A percentile compares a stretch with the other conserved stretches of the same genome.
These are phyloP conservation scores for Drosophila saltans DNA, from an alignment of 1,140 invertebrate genomes.

Conservation along the genomic window DNA sequence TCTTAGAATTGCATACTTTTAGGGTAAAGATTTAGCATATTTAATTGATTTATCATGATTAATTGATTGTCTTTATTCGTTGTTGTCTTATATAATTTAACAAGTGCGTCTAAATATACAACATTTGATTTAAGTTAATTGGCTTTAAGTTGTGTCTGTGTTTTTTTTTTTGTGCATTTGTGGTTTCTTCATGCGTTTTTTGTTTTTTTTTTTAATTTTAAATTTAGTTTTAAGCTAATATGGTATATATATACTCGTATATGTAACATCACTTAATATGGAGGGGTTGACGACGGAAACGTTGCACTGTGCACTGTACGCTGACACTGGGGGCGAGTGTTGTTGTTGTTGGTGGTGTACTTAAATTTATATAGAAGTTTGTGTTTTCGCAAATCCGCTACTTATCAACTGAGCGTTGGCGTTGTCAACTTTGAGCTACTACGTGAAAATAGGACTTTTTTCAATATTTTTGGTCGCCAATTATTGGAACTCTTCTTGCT, in stretches of 20 bases:
- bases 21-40: neutral
- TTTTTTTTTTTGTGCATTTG: neutral
- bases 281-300: conserved; percentile 46
- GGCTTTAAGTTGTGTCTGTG: conserved; percentile 46
- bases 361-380: conserved; percentile 6
- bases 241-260: conserved; percentile 33
- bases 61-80: conserved; percentile 76
- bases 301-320: conserved; percentile 4
- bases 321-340: conserved; percentile 21
- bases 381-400: conserved; percentile 1
- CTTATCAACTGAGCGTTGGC: conserved; percentile 34
- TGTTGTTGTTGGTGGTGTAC: conserved; percentile 10
- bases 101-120: conserved; percentile 68
- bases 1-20: conserved; percentile 6
- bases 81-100: conserved; percentile 78
- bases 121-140: conserved; percentile 65
- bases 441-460: conserved; percentile 65
- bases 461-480: conserved; percentile 61
- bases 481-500: conserved; percentile 71
- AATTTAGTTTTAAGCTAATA: conserved; percentile 40
- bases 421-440: conserved; percentile 70
- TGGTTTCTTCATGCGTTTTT: neutral
- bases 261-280: conserved; percentile 58
- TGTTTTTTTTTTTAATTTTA: conserved; percentile 1
- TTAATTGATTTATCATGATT: neutral